Evolutionary conservation across 2,113 vertebrate genomes (phyloP).

Genomic region (Sturnus vulgaris): DNA sequence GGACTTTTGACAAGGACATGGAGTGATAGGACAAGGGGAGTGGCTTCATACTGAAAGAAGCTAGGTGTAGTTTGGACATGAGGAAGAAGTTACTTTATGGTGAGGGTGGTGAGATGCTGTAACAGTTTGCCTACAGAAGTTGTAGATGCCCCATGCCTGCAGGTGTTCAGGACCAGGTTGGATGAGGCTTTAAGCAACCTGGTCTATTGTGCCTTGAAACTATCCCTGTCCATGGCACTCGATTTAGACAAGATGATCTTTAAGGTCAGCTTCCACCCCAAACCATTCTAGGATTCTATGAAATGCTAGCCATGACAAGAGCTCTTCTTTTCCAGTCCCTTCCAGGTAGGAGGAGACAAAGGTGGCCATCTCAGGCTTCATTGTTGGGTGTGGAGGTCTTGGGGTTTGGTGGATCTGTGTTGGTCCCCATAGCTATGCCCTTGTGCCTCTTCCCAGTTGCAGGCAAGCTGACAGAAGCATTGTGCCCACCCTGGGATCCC

Average conservation of each 20-base stretch:
- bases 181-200: background rate
- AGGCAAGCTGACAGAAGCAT: background rate
- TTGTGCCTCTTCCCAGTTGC: background rate
- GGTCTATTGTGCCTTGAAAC: background rate
- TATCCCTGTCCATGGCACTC: background rate
- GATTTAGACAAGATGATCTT: background rate
- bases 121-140: background rate
- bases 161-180: background rate
- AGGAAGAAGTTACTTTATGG: background rate
- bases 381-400: background rate
- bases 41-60: background rate
- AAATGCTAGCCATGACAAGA: background rate
- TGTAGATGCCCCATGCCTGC: background rate
- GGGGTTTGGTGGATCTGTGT: background rate
- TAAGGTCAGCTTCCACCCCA: background rate
- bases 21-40: background rate
- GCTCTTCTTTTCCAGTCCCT: background rate
- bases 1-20: background rate
- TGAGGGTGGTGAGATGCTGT: background rate
- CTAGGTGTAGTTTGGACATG: background rate
- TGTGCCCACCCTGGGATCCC: background rate
- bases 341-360: background rate
- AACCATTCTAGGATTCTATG: background rate
- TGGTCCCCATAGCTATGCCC: background rate
- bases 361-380: background rate